Evolutionary conservation across 2,888 invertebrate species (phyloP).

Genomic region (Girardia tigrina): DNA sequence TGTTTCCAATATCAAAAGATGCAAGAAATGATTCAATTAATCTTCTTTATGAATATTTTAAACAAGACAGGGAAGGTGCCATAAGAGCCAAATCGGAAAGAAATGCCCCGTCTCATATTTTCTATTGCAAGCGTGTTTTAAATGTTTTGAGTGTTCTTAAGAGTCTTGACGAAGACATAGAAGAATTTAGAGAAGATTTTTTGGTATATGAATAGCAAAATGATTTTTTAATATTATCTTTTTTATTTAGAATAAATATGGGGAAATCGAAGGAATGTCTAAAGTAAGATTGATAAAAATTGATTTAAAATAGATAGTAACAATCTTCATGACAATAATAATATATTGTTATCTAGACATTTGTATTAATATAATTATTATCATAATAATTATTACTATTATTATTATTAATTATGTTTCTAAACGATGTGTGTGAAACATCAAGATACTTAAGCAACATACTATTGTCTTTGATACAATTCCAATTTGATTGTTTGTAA

Average conservation of each 20-base stretch:
- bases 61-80: background rate
- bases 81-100: background rate
- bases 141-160: conserved; percentile 15
- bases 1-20: background rate
- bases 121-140: background rate
- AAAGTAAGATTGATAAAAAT: too few relatives aligned
- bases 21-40: background rate
- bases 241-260: background rate
- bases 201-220: background rate
- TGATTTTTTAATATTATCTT: background rate
- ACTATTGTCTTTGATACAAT: too few relatives aligned
- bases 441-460: too few relatives aligned
- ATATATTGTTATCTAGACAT: too few relatives aligned
- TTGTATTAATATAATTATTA: too few relatives aligned
- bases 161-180: background rate
- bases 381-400: too few relatives aligned
- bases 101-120: background rate
- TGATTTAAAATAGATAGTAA: too few relatives aligned
- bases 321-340: too few relatives aligned
- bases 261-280: background rate
- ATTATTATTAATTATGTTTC: too few relatives aligned
- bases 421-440: too few relatives aligned
- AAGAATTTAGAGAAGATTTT: background rate
- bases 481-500: too few relatives aligned
- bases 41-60: conserved; percentile 1